Evolutionary conservation across 37 sponge, comb jelly and placozoan genomes (phyloP).

Genomic region (Spongia lamella): DNA sequence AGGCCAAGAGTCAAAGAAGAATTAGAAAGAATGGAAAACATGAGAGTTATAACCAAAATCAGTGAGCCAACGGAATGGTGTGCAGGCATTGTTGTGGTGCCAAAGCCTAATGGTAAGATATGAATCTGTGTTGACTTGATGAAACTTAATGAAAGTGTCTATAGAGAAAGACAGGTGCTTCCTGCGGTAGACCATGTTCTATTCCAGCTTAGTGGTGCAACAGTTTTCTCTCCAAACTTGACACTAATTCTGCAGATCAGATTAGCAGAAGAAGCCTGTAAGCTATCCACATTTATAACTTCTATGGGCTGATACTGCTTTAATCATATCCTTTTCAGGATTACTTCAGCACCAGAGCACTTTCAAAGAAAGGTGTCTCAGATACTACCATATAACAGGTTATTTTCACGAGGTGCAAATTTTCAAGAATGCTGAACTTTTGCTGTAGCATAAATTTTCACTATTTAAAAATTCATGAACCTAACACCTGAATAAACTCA

Average conservation of each 20-base stretch:
- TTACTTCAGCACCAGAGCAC: constrained; percentile 30
- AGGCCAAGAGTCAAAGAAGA: constrained; percentile 27
- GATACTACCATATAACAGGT: too few species aligned
- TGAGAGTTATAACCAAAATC: constrained; percentile 6
- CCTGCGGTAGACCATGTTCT: constrained; percentile 53
- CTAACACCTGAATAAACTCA: too few species aligned
- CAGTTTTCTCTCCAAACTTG: constrained; percentile 18
- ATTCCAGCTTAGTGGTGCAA: constrained; percentile 22
- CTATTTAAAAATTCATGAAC: too few species aligned
- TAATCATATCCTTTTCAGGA: constrained; percentile 46
- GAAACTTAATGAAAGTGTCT: constrained; percentile 41
- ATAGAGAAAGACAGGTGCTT: constrained; percentile 18
- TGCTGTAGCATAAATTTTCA: too few species aligned
- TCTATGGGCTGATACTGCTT: constrained; percentile 39
- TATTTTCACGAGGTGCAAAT: too few species aligned
- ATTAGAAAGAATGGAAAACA: constrained; percentile 42
- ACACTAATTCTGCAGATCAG: constrained; percentile 49
- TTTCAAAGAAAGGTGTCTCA: constrained; percentile 28
- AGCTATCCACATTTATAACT: constrained; percentile 48
- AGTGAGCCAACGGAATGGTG: constrained; percentile 29
- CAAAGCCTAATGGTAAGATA: constrained; percentile 23
- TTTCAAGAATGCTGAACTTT: too few species aligned
- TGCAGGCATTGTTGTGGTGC: constrained; percentile 46
- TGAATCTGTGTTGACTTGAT: constrained; percentile 45
- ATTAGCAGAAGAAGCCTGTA: constrained; percentile 10